A percentile compares a stretch with the other conserved stretches of the same genome.
phyloP scores from a whole-genome alignment of 2,797 vertebrate genomes.

The Petrocephalus schoutedeni region DNA sequence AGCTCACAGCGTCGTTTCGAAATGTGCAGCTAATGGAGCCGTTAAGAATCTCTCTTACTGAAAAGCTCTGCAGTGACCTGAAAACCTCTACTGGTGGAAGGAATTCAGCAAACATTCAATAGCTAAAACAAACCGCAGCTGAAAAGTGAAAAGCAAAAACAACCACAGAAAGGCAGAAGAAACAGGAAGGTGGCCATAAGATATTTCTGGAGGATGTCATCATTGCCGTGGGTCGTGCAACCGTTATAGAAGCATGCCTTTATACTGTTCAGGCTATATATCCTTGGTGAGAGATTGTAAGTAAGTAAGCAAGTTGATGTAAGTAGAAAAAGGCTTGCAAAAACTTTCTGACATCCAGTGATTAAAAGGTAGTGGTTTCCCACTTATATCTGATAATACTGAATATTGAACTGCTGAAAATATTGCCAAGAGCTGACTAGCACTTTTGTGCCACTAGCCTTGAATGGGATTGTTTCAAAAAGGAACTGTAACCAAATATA shows the following conservation, averaged over 20 bases:
- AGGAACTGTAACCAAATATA: background rate
- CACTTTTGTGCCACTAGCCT: background rate
- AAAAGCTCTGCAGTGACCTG: constrained; percentile 23
- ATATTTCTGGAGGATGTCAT: background rate
- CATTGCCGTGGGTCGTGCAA: background rate
- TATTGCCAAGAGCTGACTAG: constrained; percentile 4
- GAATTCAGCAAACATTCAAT: constrained; percentile 28
- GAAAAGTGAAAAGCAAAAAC: constrained; percentile 14
- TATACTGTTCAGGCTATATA: background rate
- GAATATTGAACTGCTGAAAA: background rate
- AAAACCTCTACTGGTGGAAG: constrained; percentile 23
- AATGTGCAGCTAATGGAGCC: background rate
- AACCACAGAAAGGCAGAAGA: constrained; percentile 14
- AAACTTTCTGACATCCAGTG: background rate
- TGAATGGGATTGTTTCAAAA: background rate
- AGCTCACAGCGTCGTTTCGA: too few species aligned
- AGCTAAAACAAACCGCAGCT: constrained; percentile 22
- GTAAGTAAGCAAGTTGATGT: constrained; percentile 28
- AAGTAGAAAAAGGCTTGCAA: background rate
- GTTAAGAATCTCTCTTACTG: background rate
- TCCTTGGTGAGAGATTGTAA: constrained; percentile 5
- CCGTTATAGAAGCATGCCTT: background rate
- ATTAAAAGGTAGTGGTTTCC: constrained; percentile 8
- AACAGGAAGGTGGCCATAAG: background rate
- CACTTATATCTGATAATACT: constrained; percentile 15